A percentile compares a stretch with the other conserved stretches of the same genome.
Evolutionary conservation across 2,113 vertebrate genomes (phyloP).

Genomic region (Crotalus horridus): DNA sequence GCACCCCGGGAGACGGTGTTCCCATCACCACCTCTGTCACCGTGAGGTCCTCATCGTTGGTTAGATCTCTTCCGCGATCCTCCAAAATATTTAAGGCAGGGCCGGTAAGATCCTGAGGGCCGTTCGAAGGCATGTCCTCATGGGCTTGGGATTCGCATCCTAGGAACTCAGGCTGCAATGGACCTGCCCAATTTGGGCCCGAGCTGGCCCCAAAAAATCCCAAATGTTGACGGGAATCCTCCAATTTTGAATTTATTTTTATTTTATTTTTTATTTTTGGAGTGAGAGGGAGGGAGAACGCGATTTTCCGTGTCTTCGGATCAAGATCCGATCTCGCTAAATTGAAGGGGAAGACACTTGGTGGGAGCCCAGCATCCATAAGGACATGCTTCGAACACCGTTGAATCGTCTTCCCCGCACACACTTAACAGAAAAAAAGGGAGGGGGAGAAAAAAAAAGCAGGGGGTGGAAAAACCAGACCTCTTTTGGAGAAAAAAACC

Average conservation of each 20-base stretch:
- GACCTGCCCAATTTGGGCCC: background rate
- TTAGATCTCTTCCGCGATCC: background rate
- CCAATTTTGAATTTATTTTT: background rate
- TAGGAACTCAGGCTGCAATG: background rate
- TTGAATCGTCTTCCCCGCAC: background rate
- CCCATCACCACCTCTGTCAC: background rate
- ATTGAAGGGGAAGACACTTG: no score
- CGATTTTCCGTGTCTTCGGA: background rate
- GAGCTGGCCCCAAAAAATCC: background rate
- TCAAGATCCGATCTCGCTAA: background rate
- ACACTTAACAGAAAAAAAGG: background rate
- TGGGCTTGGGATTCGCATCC: background rate
- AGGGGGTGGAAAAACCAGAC: no score
- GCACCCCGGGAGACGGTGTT: slow-evolving; percentile 15
- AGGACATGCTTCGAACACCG: background rate
- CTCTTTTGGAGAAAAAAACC: no score
- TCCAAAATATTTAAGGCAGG: background rate
- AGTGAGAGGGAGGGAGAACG: no score
- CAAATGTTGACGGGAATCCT: background rate
- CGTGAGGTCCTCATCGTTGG: background rate
- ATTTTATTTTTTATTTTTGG: no score
- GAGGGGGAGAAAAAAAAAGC: background rate
- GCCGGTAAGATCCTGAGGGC: background rate
- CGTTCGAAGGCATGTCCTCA: background rate
- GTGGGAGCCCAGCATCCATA: background rate